Evolutionary conservation across 2,113 vertebrate species (phyloP), one percentile per base, ranked within the genome.

Genomic region (Panthera leo): DNA sequence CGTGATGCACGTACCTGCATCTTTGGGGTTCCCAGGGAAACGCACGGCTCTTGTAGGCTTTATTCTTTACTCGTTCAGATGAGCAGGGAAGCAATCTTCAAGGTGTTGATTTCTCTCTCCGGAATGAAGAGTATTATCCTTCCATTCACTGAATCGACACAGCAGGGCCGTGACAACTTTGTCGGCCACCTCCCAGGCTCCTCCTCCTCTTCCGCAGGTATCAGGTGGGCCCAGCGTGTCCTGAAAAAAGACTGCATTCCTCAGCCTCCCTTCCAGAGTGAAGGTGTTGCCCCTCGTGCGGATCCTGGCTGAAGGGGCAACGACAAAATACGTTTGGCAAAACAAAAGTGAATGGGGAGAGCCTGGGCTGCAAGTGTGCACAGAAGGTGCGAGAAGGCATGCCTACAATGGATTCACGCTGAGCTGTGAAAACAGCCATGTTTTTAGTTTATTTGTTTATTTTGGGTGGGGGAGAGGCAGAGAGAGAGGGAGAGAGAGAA

Each of bases 181-280:
- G 31, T 2, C 6, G 39, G 31, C 58, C 48, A 5, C 42, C 25
- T 80, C 7, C 36, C 19, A 1, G 10, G 1, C 42, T n/a, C 39
- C 5, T 4, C 36, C 11, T 45, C 16, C 4, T 21, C 15, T 86
- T 31, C 29, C 29, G 12, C 48, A 25, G 12, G 25, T 7, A 42
- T 23, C 42, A 73, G 23, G 3, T 5, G 16, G 68, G 8, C 9
- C 14, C 3, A 7, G 4, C 5, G 4, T 10, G 1, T 6, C 70
- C 91, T n/a, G 70, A 92, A n/a, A 7, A 70, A n/a, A 65, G 51
- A 11, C 65, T 12, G 2, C 1, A 19, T 86, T 42, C 65, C 18
- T 45, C 63, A 51, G 1, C 45, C 16, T 75, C 6, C 27, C 7
- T 63, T 42, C 15, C 12, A 27, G 21, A 45, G 42, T 27, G 3